Conservation (phyloP, 2,113 vertebrate species). For the Toxotes chatareus region DNA sequence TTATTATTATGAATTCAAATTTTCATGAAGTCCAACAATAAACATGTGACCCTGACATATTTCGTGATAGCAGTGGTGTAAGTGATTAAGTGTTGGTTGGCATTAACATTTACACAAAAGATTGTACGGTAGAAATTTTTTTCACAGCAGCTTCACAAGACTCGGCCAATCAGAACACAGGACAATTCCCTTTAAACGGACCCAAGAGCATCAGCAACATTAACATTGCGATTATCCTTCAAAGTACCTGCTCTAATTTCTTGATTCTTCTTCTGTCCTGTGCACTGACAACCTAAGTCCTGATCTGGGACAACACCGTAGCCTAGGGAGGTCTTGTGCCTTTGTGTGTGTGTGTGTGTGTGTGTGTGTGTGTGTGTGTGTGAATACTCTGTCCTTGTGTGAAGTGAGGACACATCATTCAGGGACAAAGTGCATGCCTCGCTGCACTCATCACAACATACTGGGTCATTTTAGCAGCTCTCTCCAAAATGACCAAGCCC, state of each 20-base stretch:
- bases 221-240: slow-evolving; percentile 77
- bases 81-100: background rate
- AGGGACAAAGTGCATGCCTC: slow-evolving; percentile 53
- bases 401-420: slow-evolving; percentile 60
- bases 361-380: slow-evolving; percentile 19
- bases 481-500: slow-evolving; percentile 67
- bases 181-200: background rate
- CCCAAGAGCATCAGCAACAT: slow-evolving; percentile 18
- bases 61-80: background rate
- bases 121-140: background rate
- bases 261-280: slow-evolving; percentile 25
- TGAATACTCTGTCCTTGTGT: slow-evolving; percentile 44
- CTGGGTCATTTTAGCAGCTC: slow-evolving; percentile 55
- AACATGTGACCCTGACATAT: background rate
- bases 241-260: slow-evolving; percentile 59
- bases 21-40: background rate
- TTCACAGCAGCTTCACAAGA: background rate
- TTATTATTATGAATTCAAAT: background rate
- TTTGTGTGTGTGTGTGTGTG: slow-evolving; percentile 15
- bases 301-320: slow-evolving; percentile 80
- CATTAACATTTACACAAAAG: background rate
- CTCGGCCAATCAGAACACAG: background rate
- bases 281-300: slow-evolving; percentile 77
- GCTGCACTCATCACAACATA: slow-evolving; percentile 55
- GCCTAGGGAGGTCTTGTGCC: slow-evolving; percentile 67